Evolutionary conservation across 2,113 vertebrate genomes (phyloP).

Genomic region (Malurus melanocephalus): DNA sequence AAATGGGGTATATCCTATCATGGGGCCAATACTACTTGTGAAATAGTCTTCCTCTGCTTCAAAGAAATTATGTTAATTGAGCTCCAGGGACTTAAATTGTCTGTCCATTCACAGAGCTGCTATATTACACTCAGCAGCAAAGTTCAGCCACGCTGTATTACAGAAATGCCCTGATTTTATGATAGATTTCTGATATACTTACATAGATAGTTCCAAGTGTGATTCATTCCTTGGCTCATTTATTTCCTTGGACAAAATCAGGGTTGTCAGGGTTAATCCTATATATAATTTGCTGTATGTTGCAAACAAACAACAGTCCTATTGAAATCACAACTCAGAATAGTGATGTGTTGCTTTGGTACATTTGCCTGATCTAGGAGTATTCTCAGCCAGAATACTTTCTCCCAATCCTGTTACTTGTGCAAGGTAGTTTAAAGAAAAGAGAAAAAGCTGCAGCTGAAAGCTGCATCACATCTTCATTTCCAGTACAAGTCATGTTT

Average conservation of each 20-base stretch:
- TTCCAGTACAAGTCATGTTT: neutral
- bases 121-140: neutral
- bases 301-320: neutral
- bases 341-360: neutral
- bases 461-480: neutral
- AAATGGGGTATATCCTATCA: neutral
- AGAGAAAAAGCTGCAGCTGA: neutral
- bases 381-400: neutral
- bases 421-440: neutral
- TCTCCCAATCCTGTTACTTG: neutral
- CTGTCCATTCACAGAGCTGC: neutral
- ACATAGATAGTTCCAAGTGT: neutral
- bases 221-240: neutral
- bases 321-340: neutral
- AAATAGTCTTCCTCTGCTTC: neutral
- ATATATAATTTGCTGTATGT: neutral
- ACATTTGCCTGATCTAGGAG: neutral
- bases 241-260: neutral
- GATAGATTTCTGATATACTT: neutral
- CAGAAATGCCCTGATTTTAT: neutral
- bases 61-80: neutral
- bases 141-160: neutral
- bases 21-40: neutral
- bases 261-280: neutral
- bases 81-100: neutral